Evolutionary conservation across 2,888 invertebrate genomes (phyloP).

Genomic region (Coremacera marginata): DNA sequence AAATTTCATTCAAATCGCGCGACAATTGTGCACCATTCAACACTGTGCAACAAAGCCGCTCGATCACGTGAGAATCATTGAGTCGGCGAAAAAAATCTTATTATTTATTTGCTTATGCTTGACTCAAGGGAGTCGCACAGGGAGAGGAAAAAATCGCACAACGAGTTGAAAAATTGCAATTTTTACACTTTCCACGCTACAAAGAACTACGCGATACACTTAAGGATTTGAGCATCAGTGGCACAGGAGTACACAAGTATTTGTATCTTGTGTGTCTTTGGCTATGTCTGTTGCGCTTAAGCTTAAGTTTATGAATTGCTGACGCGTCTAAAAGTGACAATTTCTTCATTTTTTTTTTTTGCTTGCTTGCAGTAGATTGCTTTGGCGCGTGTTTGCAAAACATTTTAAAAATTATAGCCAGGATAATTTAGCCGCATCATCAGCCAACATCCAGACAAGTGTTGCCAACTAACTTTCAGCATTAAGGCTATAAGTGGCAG

Average conservation of each 20-base stretch:
- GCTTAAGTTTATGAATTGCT: conserved; percentile 62
- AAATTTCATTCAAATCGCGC: conserved; percentile 37
- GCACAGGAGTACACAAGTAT: not conserved
- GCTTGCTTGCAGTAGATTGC: conserved; percentile 42
- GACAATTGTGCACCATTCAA: conserved; percentile 15
- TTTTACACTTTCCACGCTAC: conserved; percentile 47
- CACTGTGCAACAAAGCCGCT: conserved; percentile 39
- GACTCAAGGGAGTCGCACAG: conserved; percentile 12
- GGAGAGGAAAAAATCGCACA: conserved; percentile 11
- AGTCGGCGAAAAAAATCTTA: conserved; percentile 51
- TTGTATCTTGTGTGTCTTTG: not conserved
- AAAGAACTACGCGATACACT: not conserved
- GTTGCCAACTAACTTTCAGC: not conserved
- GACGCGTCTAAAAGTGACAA: conserved; percentile 53
- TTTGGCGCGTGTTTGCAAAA: conserved; percentile 46
- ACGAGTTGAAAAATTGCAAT: conserved; percentile 55
- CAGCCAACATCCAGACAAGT: conserved; percentile 15
- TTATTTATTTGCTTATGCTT: conserved; percentile 55
- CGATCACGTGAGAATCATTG: conserved; percentile 60
- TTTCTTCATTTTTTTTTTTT: conserved; percentile 23
- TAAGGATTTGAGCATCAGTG: not conserved
- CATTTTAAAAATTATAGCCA: conserved; percentile 27
- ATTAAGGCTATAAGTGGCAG: not conserved
- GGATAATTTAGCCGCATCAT: conserved; percentile 22
- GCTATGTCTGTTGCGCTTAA: conserved; percentile 26